Conservation (phyloP, 2,797 vertebrate genomes). For the Scolopax rusticola region DNA sequence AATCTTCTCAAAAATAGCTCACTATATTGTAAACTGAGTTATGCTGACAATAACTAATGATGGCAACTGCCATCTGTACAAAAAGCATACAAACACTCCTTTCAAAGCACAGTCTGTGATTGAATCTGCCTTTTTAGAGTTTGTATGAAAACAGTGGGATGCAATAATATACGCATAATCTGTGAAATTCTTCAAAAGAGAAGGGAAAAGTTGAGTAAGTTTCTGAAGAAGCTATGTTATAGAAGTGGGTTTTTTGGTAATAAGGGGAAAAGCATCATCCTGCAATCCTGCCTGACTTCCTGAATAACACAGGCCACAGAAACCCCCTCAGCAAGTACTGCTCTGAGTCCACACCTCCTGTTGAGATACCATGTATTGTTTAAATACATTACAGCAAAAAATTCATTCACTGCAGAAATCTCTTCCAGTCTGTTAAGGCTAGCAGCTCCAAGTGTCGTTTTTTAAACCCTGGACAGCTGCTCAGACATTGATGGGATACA, state of each 20-base stretch:
- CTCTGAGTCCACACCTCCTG: not conserved
- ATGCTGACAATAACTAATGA: conserved; percentile 18
- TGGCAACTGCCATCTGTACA: conserved; percentile 24
- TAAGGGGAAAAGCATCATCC: not conserved
- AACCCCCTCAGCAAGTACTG: not conserved
- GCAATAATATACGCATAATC: not conserved
- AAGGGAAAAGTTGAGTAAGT: not conserved
- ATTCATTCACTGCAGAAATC: not conserved
- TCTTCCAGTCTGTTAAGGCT: not conserved
- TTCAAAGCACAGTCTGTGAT: conserved; percentile 20
- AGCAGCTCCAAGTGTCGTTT: not conserved
- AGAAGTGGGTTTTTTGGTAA: not conserved
- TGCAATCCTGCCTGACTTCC: not conserved
- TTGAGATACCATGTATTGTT: not conserved
- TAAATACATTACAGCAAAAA: not conserved
- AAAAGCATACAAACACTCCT: conserved; percentile 8
- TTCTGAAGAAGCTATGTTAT: not conserved
- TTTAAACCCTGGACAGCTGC: not conserved
- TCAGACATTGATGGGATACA: not conserved
- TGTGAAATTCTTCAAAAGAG: not conserved
- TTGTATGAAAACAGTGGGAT: conserved; percentile 32
- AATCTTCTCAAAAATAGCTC: conserved; percentile 31
- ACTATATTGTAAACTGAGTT: conserved; percentile 5
- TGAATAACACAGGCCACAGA: not conserved
- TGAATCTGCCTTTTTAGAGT: conserved; percentile 27